Evolutionary conservation across 2,113 vertebrate genomes (phyloP).

Genomic region (Psophia crepitans): DNA sequence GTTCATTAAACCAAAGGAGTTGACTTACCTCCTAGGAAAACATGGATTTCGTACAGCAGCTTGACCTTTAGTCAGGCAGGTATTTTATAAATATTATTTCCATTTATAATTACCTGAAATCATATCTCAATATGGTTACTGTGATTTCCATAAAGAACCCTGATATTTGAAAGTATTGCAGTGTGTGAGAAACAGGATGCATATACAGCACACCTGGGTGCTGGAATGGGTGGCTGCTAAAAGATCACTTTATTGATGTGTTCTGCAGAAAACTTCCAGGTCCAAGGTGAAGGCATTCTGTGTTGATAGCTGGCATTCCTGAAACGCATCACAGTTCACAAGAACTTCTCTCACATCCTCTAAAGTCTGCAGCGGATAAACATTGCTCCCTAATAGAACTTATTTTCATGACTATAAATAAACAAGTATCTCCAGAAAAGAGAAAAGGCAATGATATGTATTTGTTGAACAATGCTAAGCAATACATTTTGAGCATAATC

Average conservation of each 20-base stretch:
- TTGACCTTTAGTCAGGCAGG: not conserved
- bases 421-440: not conserved
- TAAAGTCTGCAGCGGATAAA: not conserved
- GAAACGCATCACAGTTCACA: not conserved
- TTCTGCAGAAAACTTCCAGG: not conserved
- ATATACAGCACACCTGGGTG: not conserved
- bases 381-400: not conserved
- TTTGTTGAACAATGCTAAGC: not conserved
- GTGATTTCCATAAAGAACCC: not conserved
- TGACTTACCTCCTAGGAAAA: not conserved
- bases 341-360: not conserved
- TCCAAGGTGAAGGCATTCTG: not conserved
- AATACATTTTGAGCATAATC: not conserved
- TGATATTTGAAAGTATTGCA: not conserved
- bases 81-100: not conserved
- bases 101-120: not conserved
- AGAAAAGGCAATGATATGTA: not conserved
- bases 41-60: not conserved
- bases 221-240: not conserved
- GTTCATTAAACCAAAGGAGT: not conserved
- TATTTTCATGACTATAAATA: not conserved
- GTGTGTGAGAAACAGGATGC: not conserved
- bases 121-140: not conserved
- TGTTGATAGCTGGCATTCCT: not conserved
- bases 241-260: not conserved